These are phyloP conservation scores for Alloscopus bannaensis DNA, from an alignment of 2,888 invertebrate genomes.

Conservation along the genomic window DNA sequence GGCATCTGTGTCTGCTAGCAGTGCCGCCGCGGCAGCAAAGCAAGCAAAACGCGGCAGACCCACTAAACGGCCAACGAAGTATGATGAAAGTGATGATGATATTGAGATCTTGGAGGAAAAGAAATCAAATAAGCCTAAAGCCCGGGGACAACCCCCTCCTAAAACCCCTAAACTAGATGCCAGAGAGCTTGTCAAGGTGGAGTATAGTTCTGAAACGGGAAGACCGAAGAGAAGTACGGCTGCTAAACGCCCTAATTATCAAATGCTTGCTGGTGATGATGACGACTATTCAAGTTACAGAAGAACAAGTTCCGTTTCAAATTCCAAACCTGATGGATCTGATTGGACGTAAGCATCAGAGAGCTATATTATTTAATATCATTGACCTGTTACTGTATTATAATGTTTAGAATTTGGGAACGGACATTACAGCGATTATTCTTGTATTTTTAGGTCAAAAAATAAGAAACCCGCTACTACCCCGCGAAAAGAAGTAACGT, in stretches of 20 bases:
- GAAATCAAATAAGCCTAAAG: slow-evolving; percentile 43
- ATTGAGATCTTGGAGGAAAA: slow-evolving; percentile 58
- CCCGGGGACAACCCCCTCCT: slow-evolving; percentile 30
- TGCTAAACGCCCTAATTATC: slow-evolving; percentile 57
- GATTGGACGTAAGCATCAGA: slow-evolving; percentile 35
- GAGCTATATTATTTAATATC: neutral
- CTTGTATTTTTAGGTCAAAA: slow-evolving; percentile 42
- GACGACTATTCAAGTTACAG: slow-evolving; percentile 36
- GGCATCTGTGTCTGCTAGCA: slow-evolving; percentile 15
- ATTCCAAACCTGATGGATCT: slow-evolving; percentile 13
- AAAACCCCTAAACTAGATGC: slow-evolving; percentile 49
- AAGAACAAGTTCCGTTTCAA: slow-evolving; percentile 17
- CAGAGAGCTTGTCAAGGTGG: slow-evolving; percentile 56
- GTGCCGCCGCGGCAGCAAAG: slow-evolving; percentile 14
- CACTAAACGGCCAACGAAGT: slow-evolving; percentile 33
- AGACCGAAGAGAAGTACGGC: slow-evolving; percentile 51
- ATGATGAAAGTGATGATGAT: slow-evolving; percentile 56
- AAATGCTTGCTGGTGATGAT: slow-evolving; percentile 53
- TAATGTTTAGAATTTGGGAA: slow-evolving; percentile 10
- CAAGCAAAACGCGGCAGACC: slow-evolving; percentile 32
- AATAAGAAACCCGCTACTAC: slow-evolving; percentile 37
- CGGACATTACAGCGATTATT: too few relatives aligned
- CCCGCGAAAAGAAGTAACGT: slow-evolving; percentile 54
- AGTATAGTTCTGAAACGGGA: slow-evolving; percentile 44
- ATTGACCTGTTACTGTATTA: neutral